Evolutionary conservation across 2,797 vertebrate species (phyloP).

Genomic region (Sarcoramphus papa): DNA sequence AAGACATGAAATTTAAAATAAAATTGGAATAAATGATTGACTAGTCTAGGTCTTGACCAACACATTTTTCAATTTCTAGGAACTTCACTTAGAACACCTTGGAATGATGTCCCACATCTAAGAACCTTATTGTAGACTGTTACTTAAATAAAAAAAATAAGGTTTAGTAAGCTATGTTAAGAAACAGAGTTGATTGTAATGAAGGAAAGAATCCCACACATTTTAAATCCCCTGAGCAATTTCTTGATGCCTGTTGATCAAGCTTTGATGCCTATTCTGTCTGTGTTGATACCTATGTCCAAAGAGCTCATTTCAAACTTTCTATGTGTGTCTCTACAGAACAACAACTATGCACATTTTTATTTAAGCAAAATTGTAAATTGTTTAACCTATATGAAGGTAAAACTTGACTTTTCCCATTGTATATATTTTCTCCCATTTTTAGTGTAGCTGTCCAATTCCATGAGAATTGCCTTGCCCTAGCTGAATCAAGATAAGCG

Average conservation of each 20-base stretch:
- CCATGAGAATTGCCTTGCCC: not conserved
- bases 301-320: not conserved
- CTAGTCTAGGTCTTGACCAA: not conserved
- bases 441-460: not conserved
- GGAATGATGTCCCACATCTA: not conserved
- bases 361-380: not conserved
- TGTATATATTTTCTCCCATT: not conserved
- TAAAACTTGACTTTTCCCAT: not conserved
- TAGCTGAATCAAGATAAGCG: not conserved
- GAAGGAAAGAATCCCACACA: not conserved
- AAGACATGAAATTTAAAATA: not conserved
- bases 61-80: not conserved
- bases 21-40: not conserved
- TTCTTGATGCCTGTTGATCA: not conserved
- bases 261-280: not conserved
- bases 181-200: not conserved
- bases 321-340: not conserved
- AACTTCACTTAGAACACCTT: not conserved
- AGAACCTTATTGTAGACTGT: not conserved
- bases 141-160: not conserved
- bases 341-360: not conserved
- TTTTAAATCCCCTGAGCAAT: not conserved
- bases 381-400: not conserved
- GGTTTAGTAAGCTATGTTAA: not conserved
- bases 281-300: not conserved